Conservation (phyloP, 2,113 vertebrate genomes). For the Syrmaticus mikado region DNA sequence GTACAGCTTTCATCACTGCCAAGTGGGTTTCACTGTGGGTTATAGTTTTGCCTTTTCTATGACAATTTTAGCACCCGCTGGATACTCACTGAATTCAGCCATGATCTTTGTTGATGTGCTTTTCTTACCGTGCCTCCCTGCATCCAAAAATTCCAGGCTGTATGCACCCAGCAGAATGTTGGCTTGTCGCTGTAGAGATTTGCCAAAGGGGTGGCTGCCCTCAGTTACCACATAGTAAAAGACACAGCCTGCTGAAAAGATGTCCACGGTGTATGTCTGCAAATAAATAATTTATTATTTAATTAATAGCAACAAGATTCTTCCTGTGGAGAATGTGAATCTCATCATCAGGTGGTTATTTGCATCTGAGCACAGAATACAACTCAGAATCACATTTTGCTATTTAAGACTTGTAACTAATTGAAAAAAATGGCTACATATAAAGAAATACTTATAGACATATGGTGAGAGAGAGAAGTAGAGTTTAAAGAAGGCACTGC, state of each 20-base stretch:
- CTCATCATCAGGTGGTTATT: background rate
- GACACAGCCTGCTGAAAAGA: constrained; percentile 97
- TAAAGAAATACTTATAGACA: background rate
- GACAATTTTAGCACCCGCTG: background rate
- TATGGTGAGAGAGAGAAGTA: background rate
- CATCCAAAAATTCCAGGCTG: constrained; percentile 85
- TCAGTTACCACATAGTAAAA: constrained; percentile 96
- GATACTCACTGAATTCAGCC: rapidly evolving
- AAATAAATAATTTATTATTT: constrained; percentile 3
- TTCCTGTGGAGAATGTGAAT: background rate
- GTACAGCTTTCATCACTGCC: background rate
- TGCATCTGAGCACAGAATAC: background rate
- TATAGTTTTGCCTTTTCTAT: background rate
- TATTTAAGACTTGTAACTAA: background rate
- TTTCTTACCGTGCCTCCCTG: constrained; percentile 87
- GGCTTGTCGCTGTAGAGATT: constrained; percentile 95
- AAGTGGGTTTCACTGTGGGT: background rate
- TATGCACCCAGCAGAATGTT: constrained; percentile 93
- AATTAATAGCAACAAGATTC: background rate
- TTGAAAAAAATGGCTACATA: background rate
- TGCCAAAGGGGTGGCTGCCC: constrained; percentile 94
- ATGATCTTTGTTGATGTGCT: rapidly evolving
- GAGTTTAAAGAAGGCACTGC: background rate
- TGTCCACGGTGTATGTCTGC: constrained; percentile 96
- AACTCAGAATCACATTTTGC: background rate